These are phyloP conservation scores for Caenorhabditis remanei DNA, from an alignment of 1,140 invertebrate genomes.

Conservation along the genomic window DNA sequence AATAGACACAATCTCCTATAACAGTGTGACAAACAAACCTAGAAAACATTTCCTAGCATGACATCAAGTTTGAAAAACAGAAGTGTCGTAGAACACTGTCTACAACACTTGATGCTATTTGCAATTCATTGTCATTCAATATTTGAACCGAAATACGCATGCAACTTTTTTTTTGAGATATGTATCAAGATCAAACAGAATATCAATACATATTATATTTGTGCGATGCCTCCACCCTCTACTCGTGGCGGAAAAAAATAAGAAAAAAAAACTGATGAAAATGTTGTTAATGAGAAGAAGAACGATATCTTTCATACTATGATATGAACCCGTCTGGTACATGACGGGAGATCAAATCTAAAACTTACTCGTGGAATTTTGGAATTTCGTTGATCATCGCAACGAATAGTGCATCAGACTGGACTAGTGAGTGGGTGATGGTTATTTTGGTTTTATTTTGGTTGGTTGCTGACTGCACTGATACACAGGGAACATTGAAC, in stretches of 20 bases:
- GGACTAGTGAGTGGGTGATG: too few species aligned
- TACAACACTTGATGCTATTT: background rate
- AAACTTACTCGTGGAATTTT: too few species aligned
- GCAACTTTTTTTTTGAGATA: background rate
- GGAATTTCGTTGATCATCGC: too few species aligned
- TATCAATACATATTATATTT: conserved; percentile 33
- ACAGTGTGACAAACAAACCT: too few species aligned
- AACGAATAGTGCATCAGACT: too few species aligned
- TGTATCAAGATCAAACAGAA: background rate
- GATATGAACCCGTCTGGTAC: too few species aligned
- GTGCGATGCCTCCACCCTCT: background rate
- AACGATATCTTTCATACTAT: too few species aligned
- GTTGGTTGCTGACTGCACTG: too few species aligned
- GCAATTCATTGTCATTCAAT: conserved; percentile 32
- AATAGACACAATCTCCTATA: too few species aligned
- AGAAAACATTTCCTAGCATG: background rate
- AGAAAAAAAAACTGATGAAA: background rate
- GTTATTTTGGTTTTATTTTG: too few species aligned
- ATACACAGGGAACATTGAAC: too few species aligned
- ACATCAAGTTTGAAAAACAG: background rate
- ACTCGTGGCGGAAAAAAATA: background rate
- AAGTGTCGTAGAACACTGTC: background rate
- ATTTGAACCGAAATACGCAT: background rate
- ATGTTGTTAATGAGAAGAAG: background rate
- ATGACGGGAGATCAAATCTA: too few species aligned